Evolutionary conservation across 2,888 invertebrate species (phyloP), one percentile per base, ranked within the genome.

Genomic region (Agriopis leucophaearia): DNA sequence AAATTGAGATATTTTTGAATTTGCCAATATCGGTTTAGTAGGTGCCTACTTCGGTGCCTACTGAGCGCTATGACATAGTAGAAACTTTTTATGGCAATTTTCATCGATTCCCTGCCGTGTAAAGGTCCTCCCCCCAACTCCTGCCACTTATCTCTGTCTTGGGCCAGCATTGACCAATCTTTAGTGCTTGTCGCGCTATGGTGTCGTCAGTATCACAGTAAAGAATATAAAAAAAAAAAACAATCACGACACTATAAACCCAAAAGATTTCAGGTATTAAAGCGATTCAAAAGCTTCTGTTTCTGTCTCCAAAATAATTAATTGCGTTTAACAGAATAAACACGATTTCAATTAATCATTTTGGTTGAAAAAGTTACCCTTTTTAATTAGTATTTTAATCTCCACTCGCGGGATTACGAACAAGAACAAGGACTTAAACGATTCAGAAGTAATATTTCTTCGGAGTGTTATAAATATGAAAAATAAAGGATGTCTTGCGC

Each of bases 361-460:
- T 88, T 81, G 76, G 65, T 80, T 81, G 85, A 88, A 90, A 88
- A 92, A 91, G 85, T 90, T 86, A 86, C 89, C 89, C 88, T 87
- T 92, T 75, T 92, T 92, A 92, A 92, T 92, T 92, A 92, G 89
- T 86, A 87, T 88, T 90, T 90, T 92, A 91, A 91, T 92, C 91
- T 87, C 80, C 81, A 82, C 80, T 86, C 79, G 77, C 76, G 79
- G 92, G 93, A 94, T 94, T 93, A 93, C 83, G 88, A 88, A 84
- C 84, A 89, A 83, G 88, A 82, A 86, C 90, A 92, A 91, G 90
- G 94, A 93, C 93, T 94, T 94, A 93, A 94, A 91, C 89, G 93
- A 92, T 94, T 93, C 90, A 85, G 84, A 91, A 90, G 88, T 89
- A 93, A 94, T 93, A 94, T 91, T 92, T 94, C 92, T 93, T 91